Conservation (phyloP, 2,797 vertebrate species). For the Gymnodraco acuticeps region DNA sequence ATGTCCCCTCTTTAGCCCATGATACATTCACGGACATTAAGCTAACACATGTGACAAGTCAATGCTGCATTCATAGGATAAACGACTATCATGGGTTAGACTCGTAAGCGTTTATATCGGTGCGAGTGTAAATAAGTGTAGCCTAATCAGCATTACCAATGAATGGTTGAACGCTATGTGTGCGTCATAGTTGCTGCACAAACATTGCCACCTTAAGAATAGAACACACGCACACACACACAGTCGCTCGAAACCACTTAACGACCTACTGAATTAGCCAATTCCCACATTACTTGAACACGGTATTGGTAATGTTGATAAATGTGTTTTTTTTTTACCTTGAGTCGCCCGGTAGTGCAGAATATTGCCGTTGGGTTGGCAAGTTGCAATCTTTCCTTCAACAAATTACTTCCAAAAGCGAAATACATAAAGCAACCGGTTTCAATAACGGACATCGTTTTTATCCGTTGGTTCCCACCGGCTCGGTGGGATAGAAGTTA, state of each 20-base stretch:
- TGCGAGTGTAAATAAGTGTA: too few relatives aligned
- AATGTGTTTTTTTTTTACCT: slow-evolving; percentile 57
- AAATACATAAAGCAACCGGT: slow-evolving; percentile 79
- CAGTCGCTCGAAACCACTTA: background rate
- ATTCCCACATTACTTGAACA: background rate
- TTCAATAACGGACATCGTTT: slow-evolving; percentile 32
- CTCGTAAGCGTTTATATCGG: background rate
- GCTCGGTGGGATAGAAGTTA: background rate
- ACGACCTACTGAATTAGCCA: too few relatives aligned
- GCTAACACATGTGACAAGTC: too few relatives aligned
- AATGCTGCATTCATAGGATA: slow-evolving; percentile 8
- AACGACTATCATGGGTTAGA: background rate
- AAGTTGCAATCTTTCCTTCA: slow-evolving; percentile 80
- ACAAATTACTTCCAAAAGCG: slow-evolving; percentile 85
- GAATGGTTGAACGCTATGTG: background rate
- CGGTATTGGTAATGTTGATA: background rate
- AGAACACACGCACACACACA: background rate
- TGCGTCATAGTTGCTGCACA: background rate
- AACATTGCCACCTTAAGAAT: background rate
- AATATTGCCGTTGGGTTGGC: slow-evolving; percentile 81
- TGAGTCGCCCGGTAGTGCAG: slow-evolving; percentile 68
- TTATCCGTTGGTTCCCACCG: rapidly evolving
- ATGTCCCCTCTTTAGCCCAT: background rate
- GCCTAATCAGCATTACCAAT: background rate
- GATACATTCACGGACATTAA: background rate